Percentiles rank a stretch among this genome's conserved stretches.
Conservation (phyloP, 2,797 vertebrate species). For the Micropoecilia bifurca region DNA sequence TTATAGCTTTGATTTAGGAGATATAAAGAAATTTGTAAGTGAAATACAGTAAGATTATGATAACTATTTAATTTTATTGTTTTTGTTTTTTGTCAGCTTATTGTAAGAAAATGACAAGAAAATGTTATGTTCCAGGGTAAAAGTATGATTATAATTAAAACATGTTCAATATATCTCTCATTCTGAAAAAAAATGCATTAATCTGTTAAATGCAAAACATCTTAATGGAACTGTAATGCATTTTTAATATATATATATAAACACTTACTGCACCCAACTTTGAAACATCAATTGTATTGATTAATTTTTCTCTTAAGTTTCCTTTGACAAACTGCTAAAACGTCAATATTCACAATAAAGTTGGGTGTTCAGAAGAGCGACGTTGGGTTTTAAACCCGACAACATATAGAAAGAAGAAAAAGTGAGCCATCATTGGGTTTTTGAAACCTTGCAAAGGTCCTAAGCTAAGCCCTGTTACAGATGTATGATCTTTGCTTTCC, state of each 20-base stretch:
- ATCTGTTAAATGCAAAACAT: no score
- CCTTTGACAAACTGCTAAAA: background rate
- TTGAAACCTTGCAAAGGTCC: background rate
- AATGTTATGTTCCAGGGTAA: background rate
- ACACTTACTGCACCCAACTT: no score
- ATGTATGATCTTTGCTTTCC: background rate
- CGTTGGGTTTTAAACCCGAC: background rate
- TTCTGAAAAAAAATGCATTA: no score
- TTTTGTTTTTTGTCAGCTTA: background rate
- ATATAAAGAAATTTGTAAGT: no score
- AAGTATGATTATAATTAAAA: background rate
- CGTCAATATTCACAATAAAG: background rate
- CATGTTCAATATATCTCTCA: no score
- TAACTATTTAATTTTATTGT: background rate
- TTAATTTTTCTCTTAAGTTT: no score
- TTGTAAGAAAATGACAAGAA: background rate
- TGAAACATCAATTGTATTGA: no score
- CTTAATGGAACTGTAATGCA: background rate
- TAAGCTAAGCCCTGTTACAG: background rate
- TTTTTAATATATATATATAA: no score
- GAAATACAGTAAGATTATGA: no score
- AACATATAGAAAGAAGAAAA: background rate
- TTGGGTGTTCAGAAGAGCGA: background rate
- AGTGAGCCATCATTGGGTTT: background rate
- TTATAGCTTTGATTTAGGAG: no score